Base-by-base conservation (phyloP, 2,797 vertebrate genomes). In the Streptopelia turtur region DNA sequence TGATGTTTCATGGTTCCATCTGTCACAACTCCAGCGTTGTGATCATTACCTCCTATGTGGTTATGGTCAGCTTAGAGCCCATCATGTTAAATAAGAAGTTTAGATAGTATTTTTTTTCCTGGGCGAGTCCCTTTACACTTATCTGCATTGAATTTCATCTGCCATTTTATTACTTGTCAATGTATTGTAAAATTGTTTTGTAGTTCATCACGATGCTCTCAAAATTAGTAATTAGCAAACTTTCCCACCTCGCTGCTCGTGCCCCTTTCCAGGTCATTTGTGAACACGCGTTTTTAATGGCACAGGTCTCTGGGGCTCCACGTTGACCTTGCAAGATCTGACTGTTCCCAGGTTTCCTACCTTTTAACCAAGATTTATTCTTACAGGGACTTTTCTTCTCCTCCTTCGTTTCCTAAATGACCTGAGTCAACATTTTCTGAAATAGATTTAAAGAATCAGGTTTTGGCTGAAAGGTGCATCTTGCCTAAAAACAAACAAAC, bases 181-280 rank as follows among this genome's bases (percentile, higher is more conserved):
- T 17, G n/a, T 31, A 52, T 86, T 85, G 13, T 59, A n/a, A 94
- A 93, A 64, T 84, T 95, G 87, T 95, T 92, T 88, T 88, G 88
- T 61, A 69, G 80, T 83, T 91, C 66, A 43, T 95, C 31, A 72
- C 0, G 6, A 71, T 63, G 90, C 61, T 75, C 65, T 86, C 85
- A 50, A 72, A 95, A 89, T 91, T 15, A 59, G 65, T 23, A 1
- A 90, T 95, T 90, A 94, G 94, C 96, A 95, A 87, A 82, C 65
- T 75, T 78, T 11, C 91, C 90, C 84, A 94, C 35, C 78, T 94
- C 75, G 5, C 15, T 94, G 94, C 90, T 86, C 77, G 8, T 1
- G 9, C 74, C 77, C 88, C 90, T 95, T 87, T 90, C 93, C 13
- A 12, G 93, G 41, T 95, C 91, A 59, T 27, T 95, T 88, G 4